Conservation (phyloP, 1,140 invertebrate species). For the Probaryconus sp. region DNA sequence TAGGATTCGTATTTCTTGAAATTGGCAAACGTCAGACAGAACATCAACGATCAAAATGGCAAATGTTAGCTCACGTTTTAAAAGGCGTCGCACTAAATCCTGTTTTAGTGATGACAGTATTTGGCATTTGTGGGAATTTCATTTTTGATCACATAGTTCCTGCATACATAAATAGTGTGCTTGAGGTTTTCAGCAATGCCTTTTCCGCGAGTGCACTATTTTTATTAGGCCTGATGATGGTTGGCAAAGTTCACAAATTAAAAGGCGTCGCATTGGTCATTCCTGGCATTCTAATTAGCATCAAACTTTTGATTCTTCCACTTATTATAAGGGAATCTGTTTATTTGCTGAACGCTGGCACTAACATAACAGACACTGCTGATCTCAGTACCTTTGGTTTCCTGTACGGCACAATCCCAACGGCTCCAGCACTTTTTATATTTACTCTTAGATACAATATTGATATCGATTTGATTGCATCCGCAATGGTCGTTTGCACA, state of each 20-base stretch:
- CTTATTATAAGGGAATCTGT: slow-evolving; percentile 92
- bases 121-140: slow-evolving; percentile 93
- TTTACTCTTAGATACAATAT: slow-evolving; percentile 93
- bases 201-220: slow-evolving; percentile 95
- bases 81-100: slow-evolving; percentile 92
- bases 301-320: slow-evolving; percentile 93
- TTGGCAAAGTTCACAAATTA: slow-evolving; percentile 90
- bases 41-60: slow-evolving; percentile 59
- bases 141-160: slow-evolving; percentile 89
- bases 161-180: slow-evolving; percentile 84
- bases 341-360: slow-evolving; percentile 84
- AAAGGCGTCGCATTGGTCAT: slow-evolving; percentile 87
- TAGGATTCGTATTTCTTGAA: slow-evolving; percentile 95
- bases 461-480: slow-evolving; percentile 93
- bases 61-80: slow-evolving; percentile 75
- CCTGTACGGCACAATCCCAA: slow-evolving; percentile 96
- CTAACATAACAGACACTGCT: slow-evolving; percentile 84
- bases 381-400: slow-evolving; percentile 95
- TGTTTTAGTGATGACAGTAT: slow-evolving; percentile 93
- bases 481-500: slow-evolving; percentile 94
- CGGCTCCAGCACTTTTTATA: slow-evolving; percentile 96
- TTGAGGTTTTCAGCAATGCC: slow-evolving; percentile 89
- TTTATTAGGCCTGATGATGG: slow-evolving; percentile 93
- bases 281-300: slow-evolving; percentile 90
- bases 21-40: slow-evolving; percentile 82